Conservation (phyloP, 2,888 invertebrate species). For the Drosophila putrida region DNA sequence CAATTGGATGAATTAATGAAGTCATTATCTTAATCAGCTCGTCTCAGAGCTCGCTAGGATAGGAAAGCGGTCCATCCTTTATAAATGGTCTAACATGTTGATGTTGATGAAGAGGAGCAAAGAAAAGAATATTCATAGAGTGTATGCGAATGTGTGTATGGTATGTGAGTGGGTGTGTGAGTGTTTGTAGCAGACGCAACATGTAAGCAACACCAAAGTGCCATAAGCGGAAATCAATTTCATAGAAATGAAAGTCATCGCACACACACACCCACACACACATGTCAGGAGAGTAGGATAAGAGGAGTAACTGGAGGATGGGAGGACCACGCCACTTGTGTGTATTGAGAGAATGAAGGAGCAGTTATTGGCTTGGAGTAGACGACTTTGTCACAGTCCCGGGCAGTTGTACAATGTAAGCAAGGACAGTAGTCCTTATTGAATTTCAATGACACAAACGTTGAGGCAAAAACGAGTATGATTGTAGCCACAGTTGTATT, state of each 20-base stretch:
- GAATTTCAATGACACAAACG: constrained; percentile 72
- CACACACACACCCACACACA: constrained; percentile 39
- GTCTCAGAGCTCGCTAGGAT: constrained; percentile 1
- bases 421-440: constrained; percentile 69
- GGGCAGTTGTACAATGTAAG: constrained; percentile 51
- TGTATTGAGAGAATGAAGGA: constrained; percentile 53
- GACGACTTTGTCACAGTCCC: constrained; percentile 47
- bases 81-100: constrained; percentile 11
- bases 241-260: constrained; percentile 65
- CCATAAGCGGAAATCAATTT: constrained; percentile 80
- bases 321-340: constrained; percentile 39
- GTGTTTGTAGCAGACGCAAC: constrained; percentile 60
- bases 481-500: constrained; percentile 39
- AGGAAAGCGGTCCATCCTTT: neutral
- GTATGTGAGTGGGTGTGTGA: constrained; percentile 9
- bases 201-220: constrained; percentile 75
- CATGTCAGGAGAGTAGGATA: constrained; percentile 6
- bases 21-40: constrained; percentile 68
- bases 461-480: constrained; percentile 11
- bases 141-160: constrained; percentile 8
- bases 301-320: neutral
- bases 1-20: constrained; percentile 64
- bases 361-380: constrained; percentile 70
- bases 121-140: constrained; percentile 20
- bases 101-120: constrained; percentile 12